phyloP scores from a whole-genome alignment of 1,140 invertebrate species.

The Nasonia vitripennis region DNA sequence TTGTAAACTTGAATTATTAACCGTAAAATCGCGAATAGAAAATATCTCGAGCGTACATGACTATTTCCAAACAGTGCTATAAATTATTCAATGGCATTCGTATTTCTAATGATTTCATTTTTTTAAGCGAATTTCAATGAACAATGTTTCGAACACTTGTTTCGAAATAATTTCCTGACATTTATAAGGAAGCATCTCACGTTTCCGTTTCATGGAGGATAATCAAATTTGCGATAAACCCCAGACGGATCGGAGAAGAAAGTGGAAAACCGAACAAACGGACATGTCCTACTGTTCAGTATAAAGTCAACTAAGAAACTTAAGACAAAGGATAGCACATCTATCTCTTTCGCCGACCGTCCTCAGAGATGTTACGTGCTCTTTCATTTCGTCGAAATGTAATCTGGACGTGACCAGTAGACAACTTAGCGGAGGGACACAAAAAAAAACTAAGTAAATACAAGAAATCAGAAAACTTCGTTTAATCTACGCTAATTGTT shows the following conservation, averaged over 20 bases:
- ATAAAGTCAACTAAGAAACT: slow-evolving; percentile 22
- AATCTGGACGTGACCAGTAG: not conserved
- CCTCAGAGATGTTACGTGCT: slow-evolving; percentile 3
- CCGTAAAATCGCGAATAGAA: no score
- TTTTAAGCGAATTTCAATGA: not conserved
- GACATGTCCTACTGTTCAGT: not conserved
- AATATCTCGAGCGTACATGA: no score
- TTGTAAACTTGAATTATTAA: no score
- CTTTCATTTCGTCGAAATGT: slow-evolving; percentile 4
- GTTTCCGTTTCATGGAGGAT: slow-evolving; percentile 10
- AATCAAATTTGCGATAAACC: slow-evolving; percentile 14
- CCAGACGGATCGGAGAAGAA: slow-evolving; percentile 1
- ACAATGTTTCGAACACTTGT: no score
- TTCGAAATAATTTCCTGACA: not conserved
- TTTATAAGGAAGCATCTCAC: slow-evolving; percentile 4
- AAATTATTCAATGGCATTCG: no score
- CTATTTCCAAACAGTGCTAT: no score
- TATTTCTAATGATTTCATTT: no score
- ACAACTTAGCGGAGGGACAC: not conserved
- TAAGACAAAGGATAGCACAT: slow-evolving; percentile 7
- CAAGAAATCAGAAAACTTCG: not conserved
- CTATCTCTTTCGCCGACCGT: slow-evolving; percentile 3
- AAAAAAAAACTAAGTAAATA: not conserved
- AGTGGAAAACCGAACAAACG: not conserved
- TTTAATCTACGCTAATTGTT: not conserved